Conservation (phyloP, 2,113 vertebrate species). For the Amia ocellicauda region DNA sequence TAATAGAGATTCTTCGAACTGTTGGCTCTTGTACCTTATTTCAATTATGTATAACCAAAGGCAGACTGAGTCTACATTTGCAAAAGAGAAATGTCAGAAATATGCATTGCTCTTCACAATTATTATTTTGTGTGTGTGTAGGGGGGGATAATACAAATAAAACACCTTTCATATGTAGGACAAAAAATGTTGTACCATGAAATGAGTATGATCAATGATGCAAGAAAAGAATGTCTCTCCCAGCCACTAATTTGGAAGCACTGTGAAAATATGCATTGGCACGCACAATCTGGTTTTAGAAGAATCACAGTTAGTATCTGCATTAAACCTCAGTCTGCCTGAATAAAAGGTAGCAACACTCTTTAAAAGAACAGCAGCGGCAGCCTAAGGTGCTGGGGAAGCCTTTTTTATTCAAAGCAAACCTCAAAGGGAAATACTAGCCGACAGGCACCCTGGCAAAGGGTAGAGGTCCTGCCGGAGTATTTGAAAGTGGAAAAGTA, state of each 20-base stretch:
- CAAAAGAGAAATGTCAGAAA: constrained; percentile 11
- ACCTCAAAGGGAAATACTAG: constrained; percentile 11
- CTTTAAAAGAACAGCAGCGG: not conserved
- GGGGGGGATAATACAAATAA: too few species aligned
- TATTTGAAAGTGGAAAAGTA: constrained; percentile 50
- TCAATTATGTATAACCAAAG: constrained; percentile 9
- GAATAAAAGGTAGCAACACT: not conserved
- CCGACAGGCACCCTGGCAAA: constrained; percentile 12
- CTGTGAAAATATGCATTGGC: constrained; percentile 9
- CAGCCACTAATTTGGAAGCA: constrained; percentile 1
- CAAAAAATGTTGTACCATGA: not conserved
- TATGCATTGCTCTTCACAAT: not conserved
- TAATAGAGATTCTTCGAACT: constrained; percentile 22
- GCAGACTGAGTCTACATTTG: not conserved
- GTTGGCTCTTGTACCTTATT: constrained; percentile 25
- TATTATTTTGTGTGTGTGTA: too few species aligned
- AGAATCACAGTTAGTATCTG: constrained; percentile 14
- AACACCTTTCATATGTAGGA: not conserved
- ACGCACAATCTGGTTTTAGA: not conserved
- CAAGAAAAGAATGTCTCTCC: not conserved
- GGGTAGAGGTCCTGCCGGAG: constrained; percentile 6
- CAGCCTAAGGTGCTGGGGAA: constrained; percentile 5
- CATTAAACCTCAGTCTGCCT: not conserved
- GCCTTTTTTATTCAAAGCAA: constrained; percentile 23
- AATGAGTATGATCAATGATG: constrained; percentile 7